Evolutionary conservation across 2,797 vertebrate species (phyloP).

Genomic region (Otolemur crassicaudatus): DNA sequence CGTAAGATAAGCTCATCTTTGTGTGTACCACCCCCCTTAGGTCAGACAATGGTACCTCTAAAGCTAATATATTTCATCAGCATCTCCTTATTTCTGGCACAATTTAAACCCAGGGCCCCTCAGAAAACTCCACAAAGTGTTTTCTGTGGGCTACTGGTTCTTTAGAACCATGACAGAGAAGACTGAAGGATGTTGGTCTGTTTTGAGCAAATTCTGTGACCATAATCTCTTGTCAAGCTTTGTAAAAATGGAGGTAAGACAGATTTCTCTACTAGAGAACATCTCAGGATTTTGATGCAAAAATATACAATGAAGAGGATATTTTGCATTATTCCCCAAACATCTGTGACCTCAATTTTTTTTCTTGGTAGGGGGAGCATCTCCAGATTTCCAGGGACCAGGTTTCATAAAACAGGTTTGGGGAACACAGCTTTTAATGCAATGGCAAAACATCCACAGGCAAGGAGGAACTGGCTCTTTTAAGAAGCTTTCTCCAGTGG

Average conservation of each 20-base stretch:
- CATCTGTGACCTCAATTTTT: not conserved
- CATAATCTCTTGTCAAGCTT: not conserved
- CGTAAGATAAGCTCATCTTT: not conserved
- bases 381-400: not conserved
- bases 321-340: not conserved
- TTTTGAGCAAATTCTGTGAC: not conserved
- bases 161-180: not conserved
- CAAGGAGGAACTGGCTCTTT: not conserved
- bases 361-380: too few species aligned
- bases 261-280: not conserved
- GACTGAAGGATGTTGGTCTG: not conserved
- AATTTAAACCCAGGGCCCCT: not conserved
- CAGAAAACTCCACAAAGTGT: not conserved
- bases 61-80: not conserved
- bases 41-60: not conserved
- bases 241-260: not conserved
- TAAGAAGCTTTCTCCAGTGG: not conserved
- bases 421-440: not conserved
- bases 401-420: not conserved
- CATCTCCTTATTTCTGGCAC: not conserved
- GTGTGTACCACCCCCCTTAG: not conserved
- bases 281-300: not conserved
- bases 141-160: not conserved
- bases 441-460: not conserved
- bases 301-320: not conserved